Percentiles rank a stretch among this genome's conserved stretches.
phyloP scores from a whole-genome alignment of 2,888 invertebrate species.

The Cosmia pyralina region DNA sequence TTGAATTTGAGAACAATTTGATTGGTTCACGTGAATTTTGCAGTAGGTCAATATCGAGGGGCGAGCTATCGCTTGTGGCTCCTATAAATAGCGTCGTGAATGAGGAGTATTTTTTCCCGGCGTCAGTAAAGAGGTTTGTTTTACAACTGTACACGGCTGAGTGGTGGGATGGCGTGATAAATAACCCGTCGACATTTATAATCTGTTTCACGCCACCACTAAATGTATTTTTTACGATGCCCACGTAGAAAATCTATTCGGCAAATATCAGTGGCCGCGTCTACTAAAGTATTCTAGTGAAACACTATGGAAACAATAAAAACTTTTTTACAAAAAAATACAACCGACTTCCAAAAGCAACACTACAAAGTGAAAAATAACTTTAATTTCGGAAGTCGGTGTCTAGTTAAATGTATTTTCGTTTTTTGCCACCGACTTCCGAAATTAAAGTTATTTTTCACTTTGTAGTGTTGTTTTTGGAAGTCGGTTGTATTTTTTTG shows the following conservation, averaged over 20 bases:
- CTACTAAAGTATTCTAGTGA: conserved; percentile 34
- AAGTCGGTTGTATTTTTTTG: no score
- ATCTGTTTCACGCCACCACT: conserved; percentile 69
- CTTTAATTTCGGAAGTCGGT: no score
- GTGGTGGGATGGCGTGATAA: conserved; percentile 68
- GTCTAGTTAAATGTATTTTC: no score
- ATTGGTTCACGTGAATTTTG: conserved; percentile 44
- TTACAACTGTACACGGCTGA: conserved; percentile 67
- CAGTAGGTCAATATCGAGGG: conserved; percentile 58
- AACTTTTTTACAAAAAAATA: no score
- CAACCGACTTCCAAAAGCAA: no score
- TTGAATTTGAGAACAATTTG: conserved; percentile 40
- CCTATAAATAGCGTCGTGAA: conserved; percentile 54
- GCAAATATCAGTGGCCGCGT: conserved; percentile 43
- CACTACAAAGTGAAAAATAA: no score
- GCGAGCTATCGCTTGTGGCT: conserved; percentile 38
- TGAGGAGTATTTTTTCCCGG: conserved; percentile 54
- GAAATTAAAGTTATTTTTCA: no score
- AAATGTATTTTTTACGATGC: conserved; percentile 69
- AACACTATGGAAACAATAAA: no score
- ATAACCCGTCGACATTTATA: conserved; percentile 71
- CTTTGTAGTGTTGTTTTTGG: no score
- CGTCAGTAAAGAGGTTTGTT: conserved; percentile 69
- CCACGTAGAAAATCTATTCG: conserved; percentile 56
- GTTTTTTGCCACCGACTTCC: no score